phyloP scores from a whole-genome alignment of 2,888 invertebrate species.

The Mactromeris polynyma region DNA sequence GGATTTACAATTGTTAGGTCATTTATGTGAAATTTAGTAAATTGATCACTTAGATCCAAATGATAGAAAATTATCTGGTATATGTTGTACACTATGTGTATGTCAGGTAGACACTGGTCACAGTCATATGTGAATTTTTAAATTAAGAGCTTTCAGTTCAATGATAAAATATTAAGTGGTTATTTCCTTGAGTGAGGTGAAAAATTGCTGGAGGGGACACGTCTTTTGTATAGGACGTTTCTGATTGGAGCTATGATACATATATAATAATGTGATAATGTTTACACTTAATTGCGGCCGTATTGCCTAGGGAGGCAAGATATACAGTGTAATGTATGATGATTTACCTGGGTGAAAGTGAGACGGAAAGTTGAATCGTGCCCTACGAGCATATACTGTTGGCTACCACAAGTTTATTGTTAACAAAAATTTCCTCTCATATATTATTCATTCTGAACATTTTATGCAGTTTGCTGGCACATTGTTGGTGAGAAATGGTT shows the following conservation, averaged over 20 bases:
- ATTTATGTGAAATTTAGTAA: conserved; percentile 46
- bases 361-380: not conserved
- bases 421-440: not conserved
- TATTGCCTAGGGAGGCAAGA: conserved; percentile 30
- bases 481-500: not conserved
- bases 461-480: not conserved
- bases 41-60: conserved; percentile 28
- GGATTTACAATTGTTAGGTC: conserved; percentile 24
- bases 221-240: conserved; percentile 32
- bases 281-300: conserved; percentile 22
- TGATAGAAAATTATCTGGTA: conserved; percentile 30
- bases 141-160: conserved; percentile 36
- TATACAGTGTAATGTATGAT: not conserved
- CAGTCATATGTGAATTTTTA: conserved; percentile 34
- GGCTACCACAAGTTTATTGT: not conserved
- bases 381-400: not conserved
- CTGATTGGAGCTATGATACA: conserved; percentile 55
- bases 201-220: conserved; percentile 33
- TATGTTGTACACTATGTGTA: conserved; percentile 29
- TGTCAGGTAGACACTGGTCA: conserved; percentile 30
- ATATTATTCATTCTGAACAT: conserved; percentile 6
- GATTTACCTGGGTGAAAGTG: not conserved
- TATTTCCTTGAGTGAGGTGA: conserved; percentile 47
- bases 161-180: conserved; percentile 55
- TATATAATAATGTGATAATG: conserved; percentile 45